Conservation (phyloP, 2,113 vertebrate genomes). For the Oxyura jamaicensis region DNA sequence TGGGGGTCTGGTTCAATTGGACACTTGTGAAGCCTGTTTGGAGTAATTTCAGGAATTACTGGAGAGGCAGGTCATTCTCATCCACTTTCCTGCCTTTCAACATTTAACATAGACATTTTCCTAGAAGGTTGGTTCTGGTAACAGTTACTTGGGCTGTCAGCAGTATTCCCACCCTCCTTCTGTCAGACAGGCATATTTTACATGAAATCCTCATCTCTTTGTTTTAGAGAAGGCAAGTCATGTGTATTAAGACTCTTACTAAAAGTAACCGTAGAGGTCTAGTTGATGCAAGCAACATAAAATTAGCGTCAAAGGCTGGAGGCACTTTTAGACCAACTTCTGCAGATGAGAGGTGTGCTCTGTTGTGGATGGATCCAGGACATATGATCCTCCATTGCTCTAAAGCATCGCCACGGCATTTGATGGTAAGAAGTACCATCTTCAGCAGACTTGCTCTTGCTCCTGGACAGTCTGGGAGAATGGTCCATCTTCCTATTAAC, state of each 20-base stretch:
- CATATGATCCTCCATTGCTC: not conserved
- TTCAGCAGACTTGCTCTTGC: not conserved
- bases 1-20: not conserved
- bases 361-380: not conserved
- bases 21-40: not conserved
- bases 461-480: not conserved
- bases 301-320: not conserved
- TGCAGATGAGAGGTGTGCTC: not conserved
- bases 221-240: not conserved
- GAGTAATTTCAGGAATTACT: not conserved
- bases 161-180: not conserved
- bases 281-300: not conserved
- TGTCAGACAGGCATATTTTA: not conserved
- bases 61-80: not conserved
- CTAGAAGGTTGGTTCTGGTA: not conserved
- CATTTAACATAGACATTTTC: not conserved
- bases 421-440: not conserved
- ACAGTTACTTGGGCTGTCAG: not conserved
- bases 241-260: not conserved
- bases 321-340: not conserved
- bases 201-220: not conserved
- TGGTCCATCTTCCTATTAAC: not conserved
- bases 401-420: not conserved
- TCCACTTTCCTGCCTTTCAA: not conserved
- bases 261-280: not conserved